Evolutionary conservation across 2,113 vertebrate species (phyloP).

Genomic region (Ochotona curzoniae): DNA sequence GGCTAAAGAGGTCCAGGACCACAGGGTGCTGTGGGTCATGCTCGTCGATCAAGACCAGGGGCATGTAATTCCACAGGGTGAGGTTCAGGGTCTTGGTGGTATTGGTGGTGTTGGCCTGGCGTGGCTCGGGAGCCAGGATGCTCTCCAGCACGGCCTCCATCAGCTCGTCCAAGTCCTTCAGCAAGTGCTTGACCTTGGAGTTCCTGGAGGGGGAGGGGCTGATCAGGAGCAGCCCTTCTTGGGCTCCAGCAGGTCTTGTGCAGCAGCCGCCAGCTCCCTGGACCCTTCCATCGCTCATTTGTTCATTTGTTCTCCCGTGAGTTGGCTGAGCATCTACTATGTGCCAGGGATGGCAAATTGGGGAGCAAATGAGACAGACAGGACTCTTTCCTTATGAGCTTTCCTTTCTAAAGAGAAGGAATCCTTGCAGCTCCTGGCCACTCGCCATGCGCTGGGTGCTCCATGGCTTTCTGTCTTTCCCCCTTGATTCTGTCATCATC

Average conservation of each 20-base stretch:
- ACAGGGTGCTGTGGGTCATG: slow-evolving; percentile 73
- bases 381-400: not conserved
- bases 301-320: not conserved
- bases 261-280: not conserved
- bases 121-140: slow-evolving; percentile 78
- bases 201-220: slow-evolving; percentile 78
- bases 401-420: not conserved
- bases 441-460: not conserved
- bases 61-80: slow-evolving; percentile 87
- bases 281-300: not conserved
- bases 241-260: too few relatives aligned
- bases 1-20: slow-evolving; percentile 83
- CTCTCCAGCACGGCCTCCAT: slow-evolving; percentile 83
- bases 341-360: not conserved
- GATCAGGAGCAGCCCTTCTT: not conserved
- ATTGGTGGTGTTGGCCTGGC: slow-evolving; percentile 3
- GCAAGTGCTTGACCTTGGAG: slow-evolving; percentile 83
- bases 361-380: not conserved
- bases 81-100: slow-evolving; percentile 67
- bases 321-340: not conserved
- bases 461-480: not conserved
- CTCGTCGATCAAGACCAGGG: slow-evolving; percentile 87
- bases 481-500: not conserved
- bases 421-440: not conserved
- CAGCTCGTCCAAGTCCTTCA: slow-evolving; percentile 87